A percentile compares a stretch with the other conserved stretches of the same genome.
These are phyloP conservation scores for Sebastes itinus DNA, from an alignment of 2,797 vertebrate species.

Conservation along the genomic window DNA sequence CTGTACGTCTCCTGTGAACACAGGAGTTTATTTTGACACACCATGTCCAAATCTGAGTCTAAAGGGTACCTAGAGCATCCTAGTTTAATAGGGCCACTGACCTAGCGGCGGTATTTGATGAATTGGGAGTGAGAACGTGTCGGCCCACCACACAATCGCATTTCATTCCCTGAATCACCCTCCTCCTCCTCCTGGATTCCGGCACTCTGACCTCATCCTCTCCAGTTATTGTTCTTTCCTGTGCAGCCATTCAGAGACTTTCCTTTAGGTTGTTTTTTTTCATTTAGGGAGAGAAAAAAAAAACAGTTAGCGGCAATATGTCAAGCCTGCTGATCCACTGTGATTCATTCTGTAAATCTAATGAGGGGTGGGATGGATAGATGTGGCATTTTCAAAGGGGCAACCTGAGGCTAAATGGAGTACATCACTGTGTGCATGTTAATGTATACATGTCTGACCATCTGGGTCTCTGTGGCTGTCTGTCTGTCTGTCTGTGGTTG, in stretches of 20 bases:
- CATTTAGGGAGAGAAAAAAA: background rate
- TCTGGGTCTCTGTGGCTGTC: background rate
- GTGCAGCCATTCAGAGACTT: background rate
- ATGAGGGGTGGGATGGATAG: background rate
- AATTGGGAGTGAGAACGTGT: background rate
- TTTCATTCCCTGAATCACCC: slow-evolving; percentile 9
- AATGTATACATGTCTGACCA: background rate
- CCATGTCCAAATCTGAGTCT: no score
- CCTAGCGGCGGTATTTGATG: no score
- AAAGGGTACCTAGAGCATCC: no score
- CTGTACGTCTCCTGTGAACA: no score
- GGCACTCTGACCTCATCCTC: slow-evolving; percentile 14
- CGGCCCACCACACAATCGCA: slow-evolving; percentile 2
- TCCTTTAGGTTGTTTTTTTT: no score
- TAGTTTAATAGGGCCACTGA: no score
- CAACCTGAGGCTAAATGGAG: background rate
- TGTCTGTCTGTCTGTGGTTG: background rate
- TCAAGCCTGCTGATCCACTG: background rate
- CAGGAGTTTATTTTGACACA: no score
- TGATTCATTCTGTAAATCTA: slow-evolving; percentile 18
- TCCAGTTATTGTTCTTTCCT: slow-evolving; percentile 3
- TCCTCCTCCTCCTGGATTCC: background rate
- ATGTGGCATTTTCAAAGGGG: slow-evolving; percentile 25
- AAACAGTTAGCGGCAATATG: background rate
- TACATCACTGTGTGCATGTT: background rate